phyloP scores from a whole-genome alignment of 2,797 vertebrate genomes.

The Acomys russatus region DNA sequence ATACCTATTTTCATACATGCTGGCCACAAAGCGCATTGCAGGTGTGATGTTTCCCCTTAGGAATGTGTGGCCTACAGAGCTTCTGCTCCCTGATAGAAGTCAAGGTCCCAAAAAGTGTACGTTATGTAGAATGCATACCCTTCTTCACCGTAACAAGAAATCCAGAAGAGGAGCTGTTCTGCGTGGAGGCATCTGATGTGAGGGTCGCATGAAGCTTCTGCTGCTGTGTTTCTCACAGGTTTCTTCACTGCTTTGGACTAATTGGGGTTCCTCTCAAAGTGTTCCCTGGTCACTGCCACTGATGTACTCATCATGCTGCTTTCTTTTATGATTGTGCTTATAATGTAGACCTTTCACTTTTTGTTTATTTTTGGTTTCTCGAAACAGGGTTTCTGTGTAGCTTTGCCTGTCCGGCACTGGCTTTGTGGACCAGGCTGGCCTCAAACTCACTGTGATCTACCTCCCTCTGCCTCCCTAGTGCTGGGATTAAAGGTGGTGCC shows the following conservation, averaged over 20 bases:
- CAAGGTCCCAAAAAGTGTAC: not conserved
- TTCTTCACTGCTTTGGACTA: not conserved
- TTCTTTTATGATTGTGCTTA: not conserved
- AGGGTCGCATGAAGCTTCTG: not conserved
- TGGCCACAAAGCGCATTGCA: not conserved
- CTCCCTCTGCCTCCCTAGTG: no score
- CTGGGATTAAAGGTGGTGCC: no score
- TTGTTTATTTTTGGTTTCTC: no score
- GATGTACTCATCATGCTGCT: not conserved
- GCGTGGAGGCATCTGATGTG: not conserved
- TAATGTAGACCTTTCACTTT: not conserved
- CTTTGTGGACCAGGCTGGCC: no score
- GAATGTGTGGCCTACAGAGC: not conserved
- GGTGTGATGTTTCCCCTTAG: not conserved
- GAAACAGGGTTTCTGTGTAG: no score
- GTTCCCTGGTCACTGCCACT: not conserved
- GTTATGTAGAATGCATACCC: not conserved
- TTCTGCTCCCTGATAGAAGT: not conserved
- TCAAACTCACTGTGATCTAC: no score
- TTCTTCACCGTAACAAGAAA: not conserved
- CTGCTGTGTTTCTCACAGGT: not conserved
- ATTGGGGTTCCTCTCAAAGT: not conserved
- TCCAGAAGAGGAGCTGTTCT: not conserved
- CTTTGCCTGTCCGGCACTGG: no score
- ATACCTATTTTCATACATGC: not conserved